A percentile compares a stretch with the other conserved stretches of the same genome.
These are phyloP conservation scores for Diorhabda carinulata DNA, from an alignment of 1,140 invertebrate species.

Conservation along the genomic window DNA sequence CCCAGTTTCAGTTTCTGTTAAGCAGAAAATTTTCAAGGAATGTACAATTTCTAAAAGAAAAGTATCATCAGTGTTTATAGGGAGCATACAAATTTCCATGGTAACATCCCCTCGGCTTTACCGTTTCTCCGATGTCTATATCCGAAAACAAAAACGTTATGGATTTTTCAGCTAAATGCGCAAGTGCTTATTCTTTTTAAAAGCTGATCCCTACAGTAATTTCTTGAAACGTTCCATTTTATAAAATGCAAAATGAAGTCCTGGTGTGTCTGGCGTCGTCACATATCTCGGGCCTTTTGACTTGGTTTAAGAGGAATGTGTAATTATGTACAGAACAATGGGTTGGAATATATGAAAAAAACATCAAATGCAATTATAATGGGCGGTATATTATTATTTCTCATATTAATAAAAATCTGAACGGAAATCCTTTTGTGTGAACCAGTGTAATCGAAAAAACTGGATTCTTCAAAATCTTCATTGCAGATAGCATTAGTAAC, in stretches of 20 bases:
- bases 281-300: background rate
- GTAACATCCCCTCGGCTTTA: slow-evolving; percentile 35
- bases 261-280: background rate
- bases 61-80: slow-evolving; percentile 36
- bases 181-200: slow-evolving; percentile 22
- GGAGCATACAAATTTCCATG: slow-evolving; percentile 46
- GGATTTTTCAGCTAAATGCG: slow-evolving; percentile 42
- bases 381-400: no score
- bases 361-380: no score
- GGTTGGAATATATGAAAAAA: no score
- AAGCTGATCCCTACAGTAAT: slow-evolving; percentile 11
- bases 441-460: no score
- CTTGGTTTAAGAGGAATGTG: no score
- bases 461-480: no score
- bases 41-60: background rate
- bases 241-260: slow-evolving; percentile 8
- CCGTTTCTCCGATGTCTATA: slow-evolving; percentile 30
- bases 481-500: no score
- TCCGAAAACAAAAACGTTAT: slow-evolving; percentile 45
- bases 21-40: background rate
- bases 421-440: no score
- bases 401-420: no score
- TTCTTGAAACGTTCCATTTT: slow-evolving; percentile 13
- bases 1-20: background rate
- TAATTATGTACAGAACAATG: no score